Evolutionary conservation across 1,140 invertebrate species (phyloP), one percentile per base, ranked within the genome.

Genomic region (Tetramorium alpestre): DNA sequence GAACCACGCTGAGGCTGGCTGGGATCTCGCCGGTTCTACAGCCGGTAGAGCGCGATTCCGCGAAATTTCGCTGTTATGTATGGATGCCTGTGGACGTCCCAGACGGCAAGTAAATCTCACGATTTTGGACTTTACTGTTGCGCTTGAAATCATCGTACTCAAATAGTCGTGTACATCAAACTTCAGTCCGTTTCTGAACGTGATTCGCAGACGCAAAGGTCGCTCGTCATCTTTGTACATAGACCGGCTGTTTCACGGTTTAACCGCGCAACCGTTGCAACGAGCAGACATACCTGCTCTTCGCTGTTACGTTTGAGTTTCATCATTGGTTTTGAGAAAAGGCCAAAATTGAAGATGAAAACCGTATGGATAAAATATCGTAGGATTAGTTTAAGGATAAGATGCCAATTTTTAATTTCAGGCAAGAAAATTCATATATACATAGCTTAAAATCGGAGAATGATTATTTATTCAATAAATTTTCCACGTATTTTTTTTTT

Each of bases 111-210:
- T 33, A 6, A 54, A 49, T 60, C 58, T 44, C 49, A 44, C 22
- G 56, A 41, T n/a, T 67, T 67, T 38, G 44, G 38, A 41, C 11
- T 47, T 60, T 47, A 51, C 25, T n/a, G 0, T 60, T 11, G 54
- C 54, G 54, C 80, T 84, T 73, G 69, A 84, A 69, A 84, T 84
- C 80, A 84, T 75, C 80, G 54, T 25, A 22, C 80, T 75, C 67
- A 82, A 82, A 82, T 47, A 82, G 67, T 73, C 41, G 11, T 11
- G 25, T 13, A 49, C n/a, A 84, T 84, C 80, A 84, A 84, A 84
- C 47, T 28, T 62, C 54, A 18, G 13, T 22, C 54, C 54, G 18
- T 28, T 47, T 58, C 67, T 47, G 18, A 72, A 22, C 54, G 41
- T 18, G 54, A 41, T 54, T 81, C 51, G 64, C 10, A 51, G 22